phyloP scores from a whole-genome alignment of 1,140 invertebrate species.

The Artemia franciscana region DNA sequence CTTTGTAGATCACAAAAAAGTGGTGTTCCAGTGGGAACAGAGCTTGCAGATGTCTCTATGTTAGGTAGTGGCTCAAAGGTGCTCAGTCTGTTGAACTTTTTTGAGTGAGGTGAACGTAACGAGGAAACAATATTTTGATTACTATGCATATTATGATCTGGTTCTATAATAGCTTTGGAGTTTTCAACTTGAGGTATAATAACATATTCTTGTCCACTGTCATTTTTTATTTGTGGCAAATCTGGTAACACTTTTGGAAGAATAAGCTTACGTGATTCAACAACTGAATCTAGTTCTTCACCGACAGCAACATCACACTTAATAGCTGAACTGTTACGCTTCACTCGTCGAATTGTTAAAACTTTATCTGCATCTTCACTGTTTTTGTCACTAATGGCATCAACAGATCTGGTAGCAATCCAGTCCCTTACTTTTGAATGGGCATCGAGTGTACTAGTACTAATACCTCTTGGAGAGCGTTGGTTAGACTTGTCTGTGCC shows the following conservation, averaged over 20 bases:
- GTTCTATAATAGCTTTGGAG: no score
- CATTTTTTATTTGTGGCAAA: constrained; percentile 22
- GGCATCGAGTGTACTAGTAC: constrained; percentile 51
- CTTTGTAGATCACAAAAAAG: not conserved
- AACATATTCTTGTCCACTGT: constrained; percentile 10
- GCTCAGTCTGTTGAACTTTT: constrained; percentile 9
- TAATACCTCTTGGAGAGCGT: constrained; percentile 21
- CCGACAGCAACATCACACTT: constrained; percentile 13
- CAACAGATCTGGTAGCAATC: constrained; percentile 26
- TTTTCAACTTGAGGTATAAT: not conserved
- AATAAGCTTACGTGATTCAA: constrained; percentile 33
- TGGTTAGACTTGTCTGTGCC: not conserved
- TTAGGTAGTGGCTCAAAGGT: constrained; percentile 10
- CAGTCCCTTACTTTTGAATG: constrained; percentile 60
- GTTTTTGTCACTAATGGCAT: not conserved
- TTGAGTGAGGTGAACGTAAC: no score
- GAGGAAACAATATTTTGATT: no score
- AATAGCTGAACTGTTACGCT: constrained; percentile 8
- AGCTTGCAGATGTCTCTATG: constrained; percentile 24
- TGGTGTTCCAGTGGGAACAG: constrained; percentile 21
- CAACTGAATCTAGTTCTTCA: constrained; percentile 3
- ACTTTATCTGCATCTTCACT: not conserved
- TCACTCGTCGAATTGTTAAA: not conserved
- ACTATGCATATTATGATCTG: no score
- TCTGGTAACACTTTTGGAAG: constrained; percentile 60